phyloP scores from a whole-genome alignment of 2,888 invertebrate species.

The Sarcophaga variegata region DNA sequence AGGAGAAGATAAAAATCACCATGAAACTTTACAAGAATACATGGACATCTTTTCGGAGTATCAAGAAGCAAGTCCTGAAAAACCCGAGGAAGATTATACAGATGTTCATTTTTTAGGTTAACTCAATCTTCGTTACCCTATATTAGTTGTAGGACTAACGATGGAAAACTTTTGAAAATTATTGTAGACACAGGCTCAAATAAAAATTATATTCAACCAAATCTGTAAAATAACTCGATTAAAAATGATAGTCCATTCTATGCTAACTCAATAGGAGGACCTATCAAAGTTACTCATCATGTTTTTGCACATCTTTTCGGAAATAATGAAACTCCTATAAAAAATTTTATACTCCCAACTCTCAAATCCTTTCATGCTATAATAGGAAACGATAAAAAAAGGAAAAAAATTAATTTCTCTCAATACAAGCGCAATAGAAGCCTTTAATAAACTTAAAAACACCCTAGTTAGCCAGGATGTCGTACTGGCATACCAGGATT shows the following conservation, averaged over 20 bases:
- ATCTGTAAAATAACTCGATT: background rate
- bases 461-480: too few relatives aligned
- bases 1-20: constrained; percentile 13
- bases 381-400: too few relatives aligned
- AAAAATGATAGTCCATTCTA: background rate
- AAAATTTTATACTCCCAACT: too few relatives aligned
- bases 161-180: too few relatives aligned
- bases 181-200: too few relatives aligned
- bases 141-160: too few relatives aligned
- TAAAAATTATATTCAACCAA: background rate
- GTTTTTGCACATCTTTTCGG: background rate
- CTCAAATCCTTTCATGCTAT: too few relatives aligned
- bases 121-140: background rate
- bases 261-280: constrained; percentile 16
- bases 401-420: too few relatives aligned
- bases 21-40: constrained; percentile 18
- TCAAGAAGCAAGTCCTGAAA: background rate
- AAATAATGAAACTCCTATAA: too few relatives aligned
- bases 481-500: too few relatives aligned
- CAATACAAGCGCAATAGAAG: too few relatives aligned
- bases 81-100: background rate
- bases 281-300: constrained; percentile 8
- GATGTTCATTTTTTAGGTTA: background rate
- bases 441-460: too few relatives aligned
- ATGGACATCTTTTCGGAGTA: background rate